These are phyloP conservation scores for Eufriesea mexicana DNA, from an alignment of 1,140 invertebrate species.

Conservation along the genomic window DNA sequence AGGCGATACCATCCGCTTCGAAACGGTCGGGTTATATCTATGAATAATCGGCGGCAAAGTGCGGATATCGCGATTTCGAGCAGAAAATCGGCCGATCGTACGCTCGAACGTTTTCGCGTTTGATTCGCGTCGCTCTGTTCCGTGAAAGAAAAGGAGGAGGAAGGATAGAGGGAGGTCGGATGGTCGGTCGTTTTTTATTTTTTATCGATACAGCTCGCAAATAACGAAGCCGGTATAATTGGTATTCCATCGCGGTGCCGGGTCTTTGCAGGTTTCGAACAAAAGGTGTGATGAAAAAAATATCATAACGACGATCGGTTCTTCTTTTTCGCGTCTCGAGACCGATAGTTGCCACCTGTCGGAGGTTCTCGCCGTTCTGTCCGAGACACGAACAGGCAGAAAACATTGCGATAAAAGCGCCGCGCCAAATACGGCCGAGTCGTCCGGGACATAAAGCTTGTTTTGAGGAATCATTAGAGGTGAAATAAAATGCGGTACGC, in stretches of 20 bases:
- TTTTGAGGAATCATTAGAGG: slow-evolving; percentile 64
- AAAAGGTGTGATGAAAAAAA: slow-evolving; percentile 53
- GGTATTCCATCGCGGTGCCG: slow-evolving; percentile 28
- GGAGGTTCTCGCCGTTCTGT: slow-evolving; percentile 39
- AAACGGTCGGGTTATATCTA: not conserved
- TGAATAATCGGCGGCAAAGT: not conserved
- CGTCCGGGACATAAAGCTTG: slow-evolving; percentile 60
- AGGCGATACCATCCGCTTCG: not conserved
- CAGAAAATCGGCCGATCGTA: not conserved
- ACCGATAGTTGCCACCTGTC: slow-evolving; percentile 64
- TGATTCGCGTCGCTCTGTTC: not conserved
- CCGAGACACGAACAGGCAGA: slow-evolving; percentile 39
- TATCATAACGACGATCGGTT: slow-evolving; percentile 52
- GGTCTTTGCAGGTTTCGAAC: slow-evolving; percentile 18
- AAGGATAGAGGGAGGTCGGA: not conserved
- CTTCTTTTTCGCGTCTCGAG: slow-evolving; percentile 46
- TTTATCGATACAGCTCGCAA: not conserved
- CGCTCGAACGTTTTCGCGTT: not conserved
- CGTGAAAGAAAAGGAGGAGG: not conserved
- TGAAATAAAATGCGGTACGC: slow-evolving; percentile 55
- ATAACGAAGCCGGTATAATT: slow-evolving; percentile 32
- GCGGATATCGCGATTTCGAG: not conserved
- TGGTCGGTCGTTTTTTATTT: not conserved
- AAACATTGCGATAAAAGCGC: slow-evolving; percentile 64
- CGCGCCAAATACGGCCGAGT: slow-evolving; percentile 53